Evolutionary conservation across 2,888 invertebrate genomes (phyloP), one percentile per base, ranked within the genome.

Genomic region (Colletes collaris): DNA sequence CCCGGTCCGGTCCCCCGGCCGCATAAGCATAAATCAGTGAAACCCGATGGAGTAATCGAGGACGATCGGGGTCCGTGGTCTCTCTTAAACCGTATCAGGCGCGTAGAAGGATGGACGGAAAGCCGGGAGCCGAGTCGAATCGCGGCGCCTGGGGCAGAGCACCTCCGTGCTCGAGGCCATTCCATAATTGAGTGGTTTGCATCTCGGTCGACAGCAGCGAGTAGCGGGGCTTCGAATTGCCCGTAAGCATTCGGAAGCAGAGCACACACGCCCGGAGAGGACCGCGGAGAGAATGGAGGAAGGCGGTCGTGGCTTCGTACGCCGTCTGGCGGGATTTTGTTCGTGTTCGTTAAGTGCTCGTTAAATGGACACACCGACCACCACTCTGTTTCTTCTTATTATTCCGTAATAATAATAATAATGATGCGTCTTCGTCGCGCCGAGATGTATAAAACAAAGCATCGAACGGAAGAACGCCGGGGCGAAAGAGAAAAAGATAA

Each of bases 141-240:
- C 62, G 81, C 76, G 60, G 68, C 72, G 76, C 69, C 70, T 35
- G 50, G 71, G 70, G 76, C 84, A 83, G 87, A 88, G 27, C 27
- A 88, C 85, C 82, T 84, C 72, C 27, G 79, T 81, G 89, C 91
- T 87, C 82, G 79, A 83, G 88, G 90, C 87, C 79, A 83, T 79
- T 83, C 86, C 88, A 87, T 91, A 92, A 92, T 92, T 92, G 92
- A 92, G 91, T 91, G 91, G 91, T 91, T 92, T 91, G 91, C 90
- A 91, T 92, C 90, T 89, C 84, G 86, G 76, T 84, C 78, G 79
- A 27, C 27, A 27, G 65, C 72, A 71, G 72, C 75, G 75, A 73
- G 68, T 69, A 81, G 77, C 81, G 67, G 76, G 68, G 27, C 71
- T 74, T 68, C 71, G 65, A 35, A 69, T 73, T 85, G 81, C 79